Base-by-base conservation (phyloP, 2,888 invertebrate genomes). In the Chaetogeoica ovagalla region DNA sequence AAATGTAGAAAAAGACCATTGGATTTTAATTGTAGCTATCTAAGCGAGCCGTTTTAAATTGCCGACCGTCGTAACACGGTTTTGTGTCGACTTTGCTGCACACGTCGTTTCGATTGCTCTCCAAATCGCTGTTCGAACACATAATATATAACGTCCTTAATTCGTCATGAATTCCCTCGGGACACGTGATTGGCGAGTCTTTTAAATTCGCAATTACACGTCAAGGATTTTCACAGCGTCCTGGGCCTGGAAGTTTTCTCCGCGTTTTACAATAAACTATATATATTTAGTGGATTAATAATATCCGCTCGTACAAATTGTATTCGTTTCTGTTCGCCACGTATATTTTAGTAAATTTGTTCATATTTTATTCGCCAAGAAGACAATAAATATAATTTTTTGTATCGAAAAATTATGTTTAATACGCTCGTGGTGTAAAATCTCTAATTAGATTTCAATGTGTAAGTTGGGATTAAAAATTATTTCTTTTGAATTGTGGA, bases 101-200 rank as follows among this genome's bases (percentile, higher is more conserved):
- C 19, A 17, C 48, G 74, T 74, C 63, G 63, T 65, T 74, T 65
- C 74, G 74, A 74, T 74, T 65, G 63, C 74, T 55, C 55, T 74
- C 74, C 55, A 74, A 55, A 74, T 74, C 74, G 55, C 21, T 65
- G 74, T 74, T 74, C 74, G 55, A 74, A 74, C 74, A 74, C 63
- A 65, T 21, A 65, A 30, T 30, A 30, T 30, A 30, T 55, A 74
- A 65, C 55, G 48, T 65, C 74, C 63, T 63, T 65, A 74, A 74
- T 74, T 65, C 74, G 63, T 74, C 74, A 65, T 74, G 63, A 74
- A 65, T 65, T 74, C 74, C 63, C 74, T 11, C 13, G 74, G 55
- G 74, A 74, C 63, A 37, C 52, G 74, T 55, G 74, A 74, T 65
- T 55, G 63, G 74, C 55, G 55, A 74, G 74, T 65, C 63, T 55